Evolutionary conservation across 2,797 vertebrate genomes (phyloP), one percentile per base, ranked within the genome.

Genomic region (Aplochiton taeniatus): DNA sequence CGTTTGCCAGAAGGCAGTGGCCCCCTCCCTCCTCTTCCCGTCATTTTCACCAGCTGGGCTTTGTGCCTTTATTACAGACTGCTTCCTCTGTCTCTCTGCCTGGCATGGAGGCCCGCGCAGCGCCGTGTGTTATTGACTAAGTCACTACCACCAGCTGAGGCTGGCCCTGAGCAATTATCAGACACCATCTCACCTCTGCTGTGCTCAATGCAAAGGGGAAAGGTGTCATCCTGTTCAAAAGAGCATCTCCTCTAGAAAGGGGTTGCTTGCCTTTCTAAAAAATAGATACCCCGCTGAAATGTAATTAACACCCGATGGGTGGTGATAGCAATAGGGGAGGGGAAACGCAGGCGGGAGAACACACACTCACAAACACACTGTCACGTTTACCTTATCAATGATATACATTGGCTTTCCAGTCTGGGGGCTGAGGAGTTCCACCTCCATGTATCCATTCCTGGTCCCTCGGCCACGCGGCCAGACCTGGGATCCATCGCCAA

Each of bases 371-470:
- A 31, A 14, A 58, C 56, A 58, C 14, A 58, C 41, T 43, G 13
- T 10, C 3, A 14, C 6, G 4, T 58, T 9, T 60, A 49, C 92
- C 90, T 93, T 93, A 70, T 93, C 90, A 75, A 93, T 83, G 65
- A 93, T 79, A 69, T 90, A 90, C 78, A 93, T 90, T 75, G 90
- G 89, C 83, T 83, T 91, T 84, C 87, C 92, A 60, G 87, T 93
- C 19, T 88, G 84, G 59, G 86, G 77, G 62, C 93, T 92, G 51
- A 93, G 81, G 65, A 93, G 89, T 83, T 93, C 92, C 69, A 93
- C 90, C 75, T 92, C 92, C 64, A 93, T 85, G 70, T 91, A 90
- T 4, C 70, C 72, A 49, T 81, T 49, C 74, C 91, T 93, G 59
- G 88, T 82, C 64, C 87, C 88, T 63, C 83, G 91, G 65, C 79